Evolutionary conservation across 2,888 invertebrate species (phyloP).

Genomic region (Atherix ibis): DNA sequence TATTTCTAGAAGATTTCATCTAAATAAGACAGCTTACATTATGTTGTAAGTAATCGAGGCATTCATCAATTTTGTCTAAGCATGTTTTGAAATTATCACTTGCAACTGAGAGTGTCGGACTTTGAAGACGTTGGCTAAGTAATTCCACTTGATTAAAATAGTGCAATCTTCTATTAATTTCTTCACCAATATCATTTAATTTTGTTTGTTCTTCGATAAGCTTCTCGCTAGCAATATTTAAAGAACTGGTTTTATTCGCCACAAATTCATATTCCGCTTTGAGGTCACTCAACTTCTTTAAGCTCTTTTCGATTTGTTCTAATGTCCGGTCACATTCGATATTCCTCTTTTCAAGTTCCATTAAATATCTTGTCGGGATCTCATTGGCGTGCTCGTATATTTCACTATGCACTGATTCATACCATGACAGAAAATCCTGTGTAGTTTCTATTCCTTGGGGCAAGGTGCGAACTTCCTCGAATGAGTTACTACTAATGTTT

Average conservation of each 20-base stretch:
- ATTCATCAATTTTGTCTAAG: conserved; percentile 70
- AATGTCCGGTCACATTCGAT: conserved; percentile 53
- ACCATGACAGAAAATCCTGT: conserved; percentile 57
- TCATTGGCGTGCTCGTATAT: conserved; percentile 53
- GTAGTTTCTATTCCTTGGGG: conserved; percentile 37
- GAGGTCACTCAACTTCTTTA: conserved; percentile 54
- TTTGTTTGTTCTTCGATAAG: conserved; percentile 76
- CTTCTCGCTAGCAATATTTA: conserved; percentile 85
- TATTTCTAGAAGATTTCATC: background rate
- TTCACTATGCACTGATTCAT: conserved; percentile 52
- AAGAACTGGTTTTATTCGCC: conserved; percentile 78
- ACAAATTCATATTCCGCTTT: conserved; percentile 71
- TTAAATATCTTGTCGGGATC: conserved; percentile 52
- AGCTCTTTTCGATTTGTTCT: conserved; percentile 49
- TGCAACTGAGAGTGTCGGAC: conserved; percentile 65
- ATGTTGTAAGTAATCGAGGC: conserved; percentile 64
- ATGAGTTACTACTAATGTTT: background rate
- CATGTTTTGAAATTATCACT: conserved; percentile 71
- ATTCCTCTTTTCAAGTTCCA: conserved; percentile 49
- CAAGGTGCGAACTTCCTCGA: background rate
- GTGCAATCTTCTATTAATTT: conserved; percentile 61
- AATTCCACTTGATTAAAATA: conserved; percentile 77
- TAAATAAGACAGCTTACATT: conserved; percentile 43
- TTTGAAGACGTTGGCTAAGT: conserved; percentile 61
- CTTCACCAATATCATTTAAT: conserved; percentile 62